Base-by-base conservation (phyloP, 2,113 vertebrate species). In the Craseonycteris thonglongyai region DNA sequence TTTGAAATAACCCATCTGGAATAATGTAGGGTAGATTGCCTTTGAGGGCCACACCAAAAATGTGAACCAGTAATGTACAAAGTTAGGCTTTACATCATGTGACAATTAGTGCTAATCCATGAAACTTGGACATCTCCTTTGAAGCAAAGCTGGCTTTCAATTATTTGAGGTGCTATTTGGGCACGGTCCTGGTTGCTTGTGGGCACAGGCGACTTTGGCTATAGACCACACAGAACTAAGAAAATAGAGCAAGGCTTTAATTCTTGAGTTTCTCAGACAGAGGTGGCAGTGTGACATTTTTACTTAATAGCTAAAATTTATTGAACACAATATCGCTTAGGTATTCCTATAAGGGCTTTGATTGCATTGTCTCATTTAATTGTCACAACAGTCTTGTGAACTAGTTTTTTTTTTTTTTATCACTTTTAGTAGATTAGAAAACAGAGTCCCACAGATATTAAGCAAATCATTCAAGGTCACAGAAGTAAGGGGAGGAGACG, bases 91-190 rank as follows among this genome's bases (percentile, higher is more conserved):
- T 91, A 79, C 78, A 28, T 85, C 11, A 8, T 68, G 61, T 66
- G 81, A 63, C 81, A 96, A 90, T 95, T 96, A 97, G 88, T 72
- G 78, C 85, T 83, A 97, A 95, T 93, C 91, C 91, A 89, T 83
- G 95, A 96, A 94, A 94, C 68, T 86, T 86, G 82, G 93, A 96
- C 95, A 94, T 54, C 56, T 96, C 35, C 35, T 61, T 87, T 91
- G 30, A 96, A 93, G 74, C 78, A 28, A 56, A 94, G 87, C 95
- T 89, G 89, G 69, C 82, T 96, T 85, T 93, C 69, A 75, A 30
- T 87, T 94, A 82, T 88, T 56, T 65, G 89, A 96, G 89, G 82
- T 93, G 86, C 79, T 96, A 38, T 42, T 49, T n/a, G 76, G 88
- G 88, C 18, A 92, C 49, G 96, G 91, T 83, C 49, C 61, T 95